Evolutionary conservation across 2,113 vertebrate species (phyloP), one percentile per base, ranked within the genome.

Genomic region (Saguinus midas): DNA sequence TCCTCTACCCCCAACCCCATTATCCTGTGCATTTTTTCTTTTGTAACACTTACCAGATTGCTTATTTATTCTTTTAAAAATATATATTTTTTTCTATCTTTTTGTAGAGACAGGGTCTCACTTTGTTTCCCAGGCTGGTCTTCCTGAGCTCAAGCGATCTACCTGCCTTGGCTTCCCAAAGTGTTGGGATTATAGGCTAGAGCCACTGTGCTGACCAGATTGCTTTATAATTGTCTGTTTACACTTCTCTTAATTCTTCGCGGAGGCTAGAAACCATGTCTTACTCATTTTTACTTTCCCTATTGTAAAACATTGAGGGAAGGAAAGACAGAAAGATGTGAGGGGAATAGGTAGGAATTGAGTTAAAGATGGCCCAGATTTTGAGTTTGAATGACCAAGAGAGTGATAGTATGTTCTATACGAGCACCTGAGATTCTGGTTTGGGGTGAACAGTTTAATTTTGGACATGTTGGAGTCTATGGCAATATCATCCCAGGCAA

Each of bases 191-290:
- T 64, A 68, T 17, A 68, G 66, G 16, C 32, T 68, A 35, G 66
- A 68, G 32, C 32, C 66, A 68, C 66, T 18, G 32, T 32, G 29
- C 66, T 14, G 35, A 32, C 18, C 80, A 68, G 55, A 85, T 85
- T 82, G 52, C 80, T 91, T 86, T 94, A 25, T 91, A 66, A 48
- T 64, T 64, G 50, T 94, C 91, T 64, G 88, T 75, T 87, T 95
- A 25, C 11, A 11, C 83, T 95, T 82, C 68, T 94, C 10, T 86
- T 58, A 87, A 45, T 72, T n/a, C 66, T 95, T 86, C 37, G 45
- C 61, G 45, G 73, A 92, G 79, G 8, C 66, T 94, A 70, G 76
- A 79, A 91, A 68, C 70, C 13, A 2, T 18, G 11, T 64, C 48
- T 55, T 55, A 70, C 2, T 93, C 17, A 48, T 94, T 27, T 82